A percentile compares a stretch with the other conserved stretches of the same genome.
phyloP scores from a whole-genome alignment of 2,888 invertebrate species.

The Seira ritae region DNA sequence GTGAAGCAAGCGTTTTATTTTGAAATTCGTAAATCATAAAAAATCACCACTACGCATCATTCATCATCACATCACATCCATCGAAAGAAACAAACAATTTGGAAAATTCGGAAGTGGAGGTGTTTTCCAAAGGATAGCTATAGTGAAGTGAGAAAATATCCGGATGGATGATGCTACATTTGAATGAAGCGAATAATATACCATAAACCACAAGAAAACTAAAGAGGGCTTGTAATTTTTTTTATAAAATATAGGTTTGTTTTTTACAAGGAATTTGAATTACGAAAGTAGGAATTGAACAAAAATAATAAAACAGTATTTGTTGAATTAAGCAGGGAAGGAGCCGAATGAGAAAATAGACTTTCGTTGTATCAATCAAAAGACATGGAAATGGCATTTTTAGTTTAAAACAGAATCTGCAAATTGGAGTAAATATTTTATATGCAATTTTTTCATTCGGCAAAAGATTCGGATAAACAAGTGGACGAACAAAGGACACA shows the following conservation, averaged over 20 bases:
- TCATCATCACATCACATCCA: slow-evolving; percentile 3
- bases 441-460: slow-evolving; percentile 69
- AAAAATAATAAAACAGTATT: slow-evolving; percentile 46
- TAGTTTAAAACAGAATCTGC: too few relatives aligned
- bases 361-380: too few relatives aligned
- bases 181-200: background rate
- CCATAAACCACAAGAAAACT: too few relatives aligned
- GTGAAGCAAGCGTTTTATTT: background rate
- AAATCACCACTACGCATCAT: slow-evolving; percentile 5
- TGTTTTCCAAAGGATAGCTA: background rate
- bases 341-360: slow-evolving; percentile 71
- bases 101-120: background rate
- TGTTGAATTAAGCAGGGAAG: slow-evolving; percentile 73
- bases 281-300: slow-evolving; percentile 46
- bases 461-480: slow-evolving; percentile 67
- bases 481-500: slow-evolving; percentile 73
- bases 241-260: slow-evolving; percentile 12
- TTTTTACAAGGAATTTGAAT: slow-evolving; percentile 18
- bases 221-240: background rate
- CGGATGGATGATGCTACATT: slow-evolving; percentile 1
- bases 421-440: slow-evolving; percentile 47
- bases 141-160: background rate
- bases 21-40: background rate
- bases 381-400: too few relatives aligned
- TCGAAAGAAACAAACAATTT: background rate